Evolutionary conservation across 2,888 invertebrate species (phyloP), one percentile per base, ranked within the genome.

Genomic region (Drosophila prostipennis): DNA sequence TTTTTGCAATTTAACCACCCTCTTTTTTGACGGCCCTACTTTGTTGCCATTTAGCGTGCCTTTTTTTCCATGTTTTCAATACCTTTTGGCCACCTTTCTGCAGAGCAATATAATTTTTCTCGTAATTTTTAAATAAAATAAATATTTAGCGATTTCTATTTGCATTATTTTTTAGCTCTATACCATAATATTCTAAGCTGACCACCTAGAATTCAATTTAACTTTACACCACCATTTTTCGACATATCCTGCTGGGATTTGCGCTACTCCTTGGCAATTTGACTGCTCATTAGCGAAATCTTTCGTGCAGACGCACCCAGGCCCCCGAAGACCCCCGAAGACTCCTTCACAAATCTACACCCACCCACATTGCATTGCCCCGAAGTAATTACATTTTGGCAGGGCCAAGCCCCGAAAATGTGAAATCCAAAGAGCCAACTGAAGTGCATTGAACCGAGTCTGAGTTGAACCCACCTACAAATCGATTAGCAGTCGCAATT

Each of bases 351-450:
- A 3, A 45, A 26, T 45, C 23, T 45, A 26, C 43, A 26, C 13
- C 32, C 29, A 29, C 46, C 29, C 29, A 29, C 67, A 46, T 34
- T 67, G 55, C 55, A 40, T 23, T 23, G 23, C 57, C 57, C 68
- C 54, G 52, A 65, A 80, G 85, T 86, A 82, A 82, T 82, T 87
- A 77, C 87, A 69, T 88, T 86, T 86, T 71, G 80, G 81, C 89
- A 57, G 59, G n/a, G 74, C 74, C 77, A 77, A 83, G 85, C 87
- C 87, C 87, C 72, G 29, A 68, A 64, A 42, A 42, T 16, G 2
- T 23, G 42, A 57, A 60, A 46, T 55, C 16, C 60, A 23, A 51
- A 53, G 26, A 40, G 16, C 32, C 14, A 36, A 23, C 40, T 16
- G n/a, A 43, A 72, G 87, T 83, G 77, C 88, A 88, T 80, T 83